Conservation (phyloP, 2,888 invertebrate species). For the Caenorhabditis macrosperma region DNA sequence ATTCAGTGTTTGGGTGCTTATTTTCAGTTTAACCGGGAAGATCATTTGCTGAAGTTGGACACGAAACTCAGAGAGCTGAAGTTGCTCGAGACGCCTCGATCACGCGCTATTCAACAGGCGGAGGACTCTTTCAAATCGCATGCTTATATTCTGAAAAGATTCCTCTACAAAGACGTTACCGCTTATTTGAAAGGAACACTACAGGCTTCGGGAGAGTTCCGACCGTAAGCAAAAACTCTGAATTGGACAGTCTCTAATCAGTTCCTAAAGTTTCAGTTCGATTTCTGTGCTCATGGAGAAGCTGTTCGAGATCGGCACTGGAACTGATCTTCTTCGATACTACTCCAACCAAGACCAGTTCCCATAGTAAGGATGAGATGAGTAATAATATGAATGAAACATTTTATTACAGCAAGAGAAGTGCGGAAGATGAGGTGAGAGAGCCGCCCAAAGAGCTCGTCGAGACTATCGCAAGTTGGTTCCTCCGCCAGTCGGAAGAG, state of each 20-base stretch:
- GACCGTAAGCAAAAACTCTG: too few relatives aligned
- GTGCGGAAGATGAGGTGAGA: neutral
- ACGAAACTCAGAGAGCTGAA: neutral
- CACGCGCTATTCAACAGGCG: neutral
- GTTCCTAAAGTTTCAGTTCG: neutral
- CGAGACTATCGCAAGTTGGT: neutral
- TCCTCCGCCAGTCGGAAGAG: neutral
- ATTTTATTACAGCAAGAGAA: neutral
- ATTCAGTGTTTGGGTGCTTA: neutral
- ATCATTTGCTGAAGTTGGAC: neutral
- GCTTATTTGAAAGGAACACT: neutral
- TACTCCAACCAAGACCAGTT: neutral
- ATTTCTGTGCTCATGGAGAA: neutral
- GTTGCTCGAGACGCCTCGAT: neutral
- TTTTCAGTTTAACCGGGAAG: conserved; percentile 28
- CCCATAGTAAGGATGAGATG: neutral
- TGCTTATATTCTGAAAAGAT: neutral
- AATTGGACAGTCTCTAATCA: too few relatives aligned
- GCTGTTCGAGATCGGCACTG: neutral
- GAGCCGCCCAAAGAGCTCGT: neutral
- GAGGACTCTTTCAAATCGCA: neutral
- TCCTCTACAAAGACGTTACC: neutral
- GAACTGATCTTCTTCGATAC: neutral
- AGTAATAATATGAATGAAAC: neutral
- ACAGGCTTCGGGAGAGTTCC: too few relatives aligned